Evolutionary conservation across 2,888 invertebrate genomes (phyloP).

Genomic region (Dichetophora obliterata): DNA sequence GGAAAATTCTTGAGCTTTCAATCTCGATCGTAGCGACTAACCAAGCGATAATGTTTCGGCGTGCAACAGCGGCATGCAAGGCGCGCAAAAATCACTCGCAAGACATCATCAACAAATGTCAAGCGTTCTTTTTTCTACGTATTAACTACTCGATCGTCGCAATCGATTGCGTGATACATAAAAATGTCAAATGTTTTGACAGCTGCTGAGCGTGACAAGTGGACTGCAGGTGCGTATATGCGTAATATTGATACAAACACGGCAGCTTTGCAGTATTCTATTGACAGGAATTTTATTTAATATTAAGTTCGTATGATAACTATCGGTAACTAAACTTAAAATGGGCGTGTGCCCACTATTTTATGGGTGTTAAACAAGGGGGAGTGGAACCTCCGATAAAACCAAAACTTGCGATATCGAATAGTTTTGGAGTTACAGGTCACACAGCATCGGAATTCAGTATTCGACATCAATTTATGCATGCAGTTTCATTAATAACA

Average conservation of each 20-base stretch:
- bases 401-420: no score
- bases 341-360: no score
- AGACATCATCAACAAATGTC: conserved; percentile 43
- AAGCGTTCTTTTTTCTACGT: conserved; percentile 4
- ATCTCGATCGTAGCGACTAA: not conserved
- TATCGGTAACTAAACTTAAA: no score
- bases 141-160: not conserved
- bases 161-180: conserved; percentile 32
- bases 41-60: conserved; percentile 4
- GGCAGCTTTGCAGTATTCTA: conserved; percentile 2
- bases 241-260: conserved; percentile 26
- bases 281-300: not conserved
- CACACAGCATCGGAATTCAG: no score
- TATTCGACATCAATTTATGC: no score
- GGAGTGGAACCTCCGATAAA: no score
- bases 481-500: no score
- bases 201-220: conserved; percentile 27
- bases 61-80: not conserved
- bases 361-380: no score
- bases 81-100: conserved; percentile 31
- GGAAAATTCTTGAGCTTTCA: conserved; percentile 1
- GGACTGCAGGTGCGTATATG: conserved; percentile 44
- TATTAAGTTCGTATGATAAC: no score
- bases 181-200: conserved; percentile 31
- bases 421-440: no score